Conservation (phyloP, 2,888 invertebrate genomes). For the Plemyria rubiginata region DNA sequence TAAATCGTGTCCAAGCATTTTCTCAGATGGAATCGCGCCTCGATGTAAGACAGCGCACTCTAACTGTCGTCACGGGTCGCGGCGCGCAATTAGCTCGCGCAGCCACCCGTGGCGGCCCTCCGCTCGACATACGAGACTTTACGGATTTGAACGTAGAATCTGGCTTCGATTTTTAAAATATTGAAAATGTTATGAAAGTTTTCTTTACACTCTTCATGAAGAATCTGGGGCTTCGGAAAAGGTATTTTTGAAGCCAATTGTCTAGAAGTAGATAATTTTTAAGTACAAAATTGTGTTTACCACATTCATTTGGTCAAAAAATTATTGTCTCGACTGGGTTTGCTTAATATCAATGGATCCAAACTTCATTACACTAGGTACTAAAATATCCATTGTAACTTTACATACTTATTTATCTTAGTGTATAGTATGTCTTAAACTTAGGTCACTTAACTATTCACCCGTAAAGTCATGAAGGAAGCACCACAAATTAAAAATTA, state of each 20-base stretch:
- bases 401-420: too few relatives aligned
- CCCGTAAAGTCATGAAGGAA: constrained; percentile 7
- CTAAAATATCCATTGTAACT: too few relatives aligned
- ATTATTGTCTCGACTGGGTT: too few relatives aligned
- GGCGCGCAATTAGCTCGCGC: constrained; percentile 64
- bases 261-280: too few relatives aligned
- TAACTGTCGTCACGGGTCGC: constrained; percentile 57
- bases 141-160: constrained; percentile 18
- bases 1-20: constrained; percentile 17
- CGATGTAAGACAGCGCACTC: constrained; percentile 29
- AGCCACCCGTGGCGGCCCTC: constrained; percentile 70
- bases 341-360: too few relatives aligned
- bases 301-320: too few relatives aligned
- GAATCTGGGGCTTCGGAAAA: too few relatives aligned
- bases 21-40: constrained; percentile 23
- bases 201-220: too few relatives aligned
- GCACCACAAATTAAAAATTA: constrained; percentile 24
- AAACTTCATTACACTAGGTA: too few relatives aligned
- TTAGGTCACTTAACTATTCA: constrained; percentile 9
- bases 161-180: constrained; percentile 25
- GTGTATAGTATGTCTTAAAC: background rate
- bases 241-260: too few relatives aligned
- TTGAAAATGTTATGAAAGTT: background rate
- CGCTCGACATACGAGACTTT: constrained; percentile 44
- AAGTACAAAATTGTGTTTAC: too few relatives aligned